Evolutionary conservation across 2,888 invertebrate species (phyloP), one percentile per base, ranked within the genome.

Genomic region (Sminthurides aquaticus): DNA sequence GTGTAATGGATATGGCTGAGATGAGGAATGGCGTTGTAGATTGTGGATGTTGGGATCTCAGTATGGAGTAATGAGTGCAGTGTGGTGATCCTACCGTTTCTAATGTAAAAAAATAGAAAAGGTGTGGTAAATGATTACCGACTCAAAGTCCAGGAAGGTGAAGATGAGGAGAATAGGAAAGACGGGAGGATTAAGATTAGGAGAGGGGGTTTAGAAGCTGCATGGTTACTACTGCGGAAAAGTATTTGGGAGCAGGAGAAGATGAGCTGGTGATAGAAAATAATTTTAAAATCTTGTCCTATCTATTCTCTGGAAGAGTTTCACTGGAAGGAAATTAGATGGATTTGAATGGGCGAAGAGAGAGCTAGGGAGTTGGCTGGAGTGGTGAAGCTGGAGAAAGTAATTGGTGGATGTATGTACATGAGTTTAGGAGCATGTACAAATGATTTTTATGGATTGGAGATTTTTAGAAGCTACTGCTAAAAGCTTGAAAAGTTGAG

Each of bases 41-140:
- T 34, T 34, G 43, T 34, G 15, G 8, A 34, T 34, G 43, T 34
- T 34, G 15, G 43, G 43, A 59, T 25, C 67, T 66, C 71, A 54
- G 61, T 69, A 69, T 67, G 69, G 62, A 68, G 71, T 69, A 71
- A 71, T 71, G 71, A 69, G 71, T 71, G 66, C 69, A 67, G 66
- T 71, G 70, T 15, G 43, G 8, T 34, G 43, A 34, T 34, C 43
- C 43, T 34, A 34, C 43, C 43, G 43, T 34, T 34, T 34, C 8
- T 11, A 34, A 34, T 34, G n/a, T n/a, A 11, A 34, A 34, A 34
- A 34, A 34, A 34, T 34, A 34, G 8, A 11, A 34, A 34, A 34
- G 43, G 43, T 34, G 43, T 34, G 43, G 43, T 34, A 34, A 34
- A 34, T 34, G 43, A 34, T 34, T 34, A 34, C 43, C 8, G 8